Base-by-base conservation (phyloP, 2,888 invertebrate species). In the Drosophila aldrichi region DNA sequence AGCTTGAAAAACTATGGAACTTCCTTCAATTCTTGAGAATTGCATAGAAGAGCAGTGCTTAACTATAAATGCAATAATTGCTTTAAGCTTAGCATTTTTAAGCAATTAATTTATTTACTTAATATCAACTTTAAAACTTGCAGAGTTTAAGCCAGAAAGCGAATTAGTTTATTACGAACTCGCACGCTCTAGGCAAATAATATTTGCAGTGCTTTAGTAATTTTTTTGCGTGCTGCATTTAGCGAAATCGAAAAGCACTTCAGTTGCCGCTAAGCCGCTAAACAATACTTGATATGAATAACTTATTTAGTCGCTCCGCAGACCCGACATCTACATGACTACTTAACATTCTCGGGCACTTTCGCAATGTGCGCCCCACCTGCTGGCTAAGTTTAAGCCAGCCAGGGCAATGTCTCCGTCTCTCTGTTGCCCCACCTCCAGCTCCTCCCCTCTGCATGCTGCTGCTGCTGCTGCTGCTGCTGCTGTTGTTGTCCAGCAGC, bases 281-380 rank as follows among this genome's bases (percentile, higher is more conserved):
- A 78, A 78, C 77, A 78, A 74, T 70, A 78, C 77, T 77, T 77
- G 78, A 77, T 77, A 77, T 77, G 77, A 77, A 77, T 77, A 77
- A 77, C 77, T 77, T 77, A 78, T 77, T 77, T 78, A 77, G 77
- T 74, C 69, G 58, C 49, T 59, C 65, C 73, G 72, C 59, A 71
- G 66, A 68, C 72, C 59, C 73, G 67, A 59, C 69, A 69, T 67
- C 68, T 66, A 77, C 73, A 77, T 70, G 74, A 78, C 77, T 77
- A 78, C 77, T 77, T 77, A 77, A 78, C 77, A 78, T 78, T 74
- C 78, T 61, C 73, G 41, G 43, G 70, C 69, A 69, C 62, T 69
- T 72, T 60, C 56, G 48, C 57, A 34, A 16, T 59, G 55, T 49
- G 49, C 61, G 44, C 34, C 44, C 34, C 56, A 54, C 54, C 40